Conservation (phyloP, 1,140 invertebrate species). For the Helicoverpa zea region DNA sequence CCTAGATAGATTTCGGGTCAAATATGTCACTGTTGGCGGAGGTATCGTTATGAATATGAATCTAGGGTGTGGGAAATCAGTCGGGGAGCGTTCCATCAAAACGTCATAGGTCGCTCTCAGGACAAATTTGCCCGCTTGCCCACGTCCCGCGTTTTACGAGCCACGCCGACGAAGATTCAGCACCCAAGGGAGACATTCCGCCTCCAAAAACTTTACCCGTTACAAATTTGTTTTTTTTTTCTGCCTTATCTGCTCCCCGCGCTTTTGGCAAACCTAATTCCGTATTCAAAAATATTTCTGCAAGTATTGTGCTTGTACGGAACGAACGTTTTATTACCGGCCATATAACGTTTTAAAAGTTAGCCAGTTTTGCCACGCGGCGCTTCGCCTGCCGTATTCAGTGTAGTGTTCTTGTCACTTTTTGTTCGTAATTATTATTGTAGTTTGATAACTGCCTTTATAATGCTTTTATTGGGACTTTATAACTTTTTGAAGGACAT, state of each 20-base stretch:
- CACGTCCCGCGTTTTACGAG: slow-evolving; percentile 85
- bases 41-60: slow-evolving; percentile 85
- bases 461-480: slow-evolving; percentile 50
- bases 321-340: slow-evolving; percentile 84
- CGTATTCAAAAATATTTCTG: slow-evolving; percentile 87
- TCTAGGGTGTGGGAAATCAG: slow-evolving; percentile 80
- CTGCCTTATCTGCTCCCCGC: slow-evolving; percentile 85
- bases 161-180: slow-evolving; percentile 84
- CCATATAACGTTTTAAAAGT: slow-evolving; percentile 87
- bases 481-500: slow-evolving; percentile 24
- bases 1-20: slow-evolving; percentile 63
- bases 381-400: slow-evolving; percentile 63
- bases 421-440: slow-evolving; percentile 77
- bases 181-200: slow-evolving; percentile 85
- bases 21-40: slow-evolving; percentile 63
- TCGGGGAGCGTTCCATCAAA: slow-evolving; percentile 83
- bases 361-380: slow-evolving; percentile 78
- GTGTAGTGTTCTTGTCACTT: slow-evolving; percentile 64
- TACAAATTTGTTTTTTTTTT: slow-evolving; percentile 87
- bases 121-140: slow-evolving; percentile 85
- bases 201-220: slow-evolving; percentile 87
- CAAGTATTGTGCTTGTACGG: slow-evolving; percentile 84
- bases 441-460: slow-evolving; percentile 75
- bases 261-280: slow-evolving; percentile 86
- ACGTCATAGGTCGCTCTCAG: slow-evolving; percentile 85